Percentiles rank a stretch among this genome's conserved stretches.
These are phyloP conservation scores for Orchesella cincta DNA, from an alignment of 1,140 invertebrate genomes.

Conservation along the genomic window DNA sequence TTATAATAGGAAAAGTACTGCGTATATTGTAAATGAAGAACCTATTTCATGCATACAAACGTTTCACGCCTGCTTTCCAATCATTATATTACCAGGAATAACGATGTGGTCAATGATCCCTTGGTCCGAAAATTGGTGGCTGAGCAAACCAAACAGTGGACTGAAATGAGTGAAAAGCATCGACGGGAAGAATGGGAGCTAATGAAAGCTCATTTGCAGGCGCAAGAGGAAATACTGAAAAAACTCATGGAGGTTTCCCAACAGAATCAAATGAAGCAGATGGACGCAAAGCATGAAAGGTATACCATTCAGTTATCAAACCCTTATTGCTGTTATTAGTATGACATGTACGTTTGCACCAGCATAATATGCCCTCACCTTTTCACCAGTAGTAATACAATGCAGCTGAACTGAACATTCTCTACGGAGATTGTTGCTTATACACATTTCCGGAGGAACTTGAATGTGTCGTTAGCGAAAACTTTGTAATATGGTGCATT, in stretches of 20 bases:
- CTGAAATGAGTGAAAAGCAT: constrained; percentile 82
- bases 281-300: constrained; percentile 86
- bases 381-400: too few relatives aligned
- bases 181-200: constrained; percentile 85
- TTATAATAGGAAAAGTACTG: too few relatives aligned
- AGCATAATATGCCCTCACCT: neutral
- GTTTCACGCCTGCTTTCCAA: neutral
- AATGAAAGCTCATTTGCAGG: constrained; percentile 75
- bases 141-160: constrained; percentile 93
- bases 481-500: too few relatives aligned
- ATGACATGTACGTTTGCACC: neutral
- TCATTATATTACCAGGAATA: constrained; percentile 65
- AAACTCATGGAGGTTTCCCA: constrained; percentile 86
- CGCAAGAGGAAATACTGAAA: constrained; percentile 80
- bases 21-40: too few relatives aligned
- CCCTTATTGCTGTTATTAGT: neutral
- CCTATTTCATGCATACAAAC: neutral
- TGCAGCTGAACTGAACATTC: too few relatives aligned
- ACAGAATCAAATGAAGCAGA: constrained; percentile 81
- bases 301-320: constrained; percentile 53
- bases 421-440: too few relatives aligned
- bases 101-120: constrained; percentile 76
- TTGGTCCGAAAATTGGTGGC: constrained; percentile 76
- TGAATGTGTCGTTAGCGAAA: too few relatives aligned
- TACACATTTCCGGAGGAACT: too few relatives aligned